Evolutionary conservation across 35 echinoderm and acorn worm species (phyloP), one percentile per base, ranked within the genome.

Genomic region (Patiria miniata): DNA sequence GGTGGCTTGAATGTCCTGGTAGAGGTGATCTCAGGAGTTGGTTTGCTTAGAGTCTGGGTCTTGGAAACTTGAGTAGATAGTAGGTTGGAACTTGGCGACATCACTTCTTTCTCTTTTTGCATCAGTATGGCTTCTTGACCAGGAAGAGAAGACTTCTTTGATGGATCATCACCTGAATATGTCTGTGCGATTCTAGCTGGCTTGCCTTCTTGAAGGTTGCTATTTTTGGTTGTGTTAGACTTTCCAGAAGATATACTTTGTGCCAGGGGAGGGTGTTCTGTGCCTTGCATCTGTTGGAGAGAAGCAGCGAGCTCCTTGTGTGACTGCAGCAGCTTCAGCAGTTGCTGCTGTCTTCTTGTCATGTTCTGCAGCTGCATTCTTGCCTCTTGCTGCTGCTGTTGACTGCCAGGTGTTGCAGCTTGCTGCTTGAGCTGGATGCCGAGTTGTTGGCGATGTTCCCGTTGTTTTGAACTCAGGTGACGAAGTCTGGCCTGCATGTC

Each of bases 291-390:
- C 23, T 12, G 12, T 47, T 73, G 65, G 26, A 73, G 65, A 73
- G 65, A 32, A 10, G 26, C 65, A 73, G 65, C 26, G 16, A 73
- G 65, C 18, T 73, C 65, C 8, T 73, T 73, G 16, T 73, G 65
- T 12, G 65, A 73, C 26, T 73, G 65, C 65, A 73, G 65, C 65
- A 73, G 65, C 34, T 73, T 73, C 0, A 73, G 65, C 2, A 73
- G 65, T 14, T 73, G 65, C 65, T 73, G 65, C 29, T 73, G 65
- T 30, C 65, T 30, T 1, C 29, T 26, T 36, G 65, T 34, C 65
- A 73, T 73, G 65, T 73, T 36, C n/a, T 73, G 65, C 65, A 73
- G 65, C 65, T 73, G 30, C 29, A 23, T 34, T 73, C 34, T 73
- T 1, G 34, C 65, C 26, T 73, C 65, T 34, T 73, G 65, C 26